These are phyloP conservation scores for Pongo abelii DNA, from an alignment of 2,113 vertebrate species.

Conservation along the genomic window DNA sequence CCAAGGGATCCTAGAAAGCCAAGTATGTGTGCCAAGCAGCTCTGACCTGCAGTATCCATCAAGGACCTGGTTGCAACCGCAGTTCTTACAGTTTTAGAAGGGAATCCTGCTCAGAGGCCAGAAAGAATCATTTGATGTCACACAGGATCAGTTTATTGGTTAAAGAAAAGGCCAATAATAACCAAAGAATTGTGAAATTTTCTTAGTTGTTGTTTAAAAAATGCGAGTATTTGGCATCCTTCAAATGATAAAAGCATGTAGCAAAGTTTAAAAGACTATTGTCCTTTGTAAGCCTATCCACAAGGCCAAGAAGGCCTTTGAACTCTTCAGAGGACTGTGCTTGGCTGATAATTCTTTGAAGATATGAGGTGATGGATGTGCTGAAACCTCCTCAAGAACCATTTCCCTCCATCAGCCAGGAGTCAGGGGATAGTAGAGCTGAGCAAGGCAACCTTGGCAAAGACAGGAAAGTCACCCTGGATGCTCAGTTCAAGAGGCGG, in stretches of 20 bases:
- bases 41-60: conserved; percentile 31
- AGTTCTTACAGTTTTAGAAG: conserved; percentile 55
- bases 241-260: not conserved
- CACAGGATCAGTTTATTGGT: not conserved
- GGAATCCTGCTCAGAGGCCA: conserved; percentile 46
- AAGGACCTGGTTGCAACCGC: conserved; percentile 1
- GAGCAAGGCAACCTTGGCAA: not conserved
- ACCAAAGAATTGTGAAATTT: not conserved
- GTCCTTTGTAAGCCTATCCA: not conserved
- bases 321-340: not conserved
- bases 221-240: not conserved
- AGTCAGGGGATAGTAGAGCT: not conserved
- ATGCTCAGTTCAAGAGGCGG: conserved; percentile 68
- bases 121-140: conserved; percentile 36
- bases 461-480: not conserved
- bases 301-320: not conserved
- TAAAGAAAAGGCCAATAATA: conserved; percentile 10
- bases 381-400: not conserved
- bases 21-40: not conserved
- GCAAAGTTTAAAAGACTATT: not conserved
- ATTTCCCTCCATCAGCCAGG: not conserved
- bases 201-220: conserved; percentile 11
- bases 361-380: not conserved
- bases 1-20: conserved; percentile 31
- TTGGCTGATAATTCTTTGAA: not conserved